Evolutionary conservation across 2,113 vertebrate genomes (phyloP).

Genomic region (Stomatorhinus ivindoensis): DNA sequence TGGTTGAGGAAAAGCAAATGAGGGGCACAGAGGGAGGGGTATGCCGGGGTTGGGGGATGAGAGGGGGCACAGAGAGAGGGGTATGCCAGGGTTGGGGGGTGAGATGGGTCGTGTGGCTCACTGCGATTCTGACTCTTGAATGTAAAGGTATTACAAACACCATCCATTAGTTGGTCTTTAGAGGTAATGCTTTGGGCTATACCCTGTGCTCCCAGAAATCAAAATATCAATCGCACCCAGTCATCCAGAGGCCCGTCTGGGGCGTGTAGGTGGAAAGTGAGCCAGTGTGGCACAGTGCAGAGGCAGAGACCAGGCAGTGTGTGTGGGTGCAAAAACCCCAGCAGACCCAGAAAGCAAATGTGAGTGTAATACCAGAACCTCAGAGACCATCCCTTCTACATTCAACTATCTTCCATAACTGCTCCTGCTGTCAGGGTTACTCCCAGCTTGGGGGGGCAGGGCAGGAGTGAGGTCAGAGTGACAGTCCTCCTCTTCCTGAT

Average conservation of each 20-base stretch:
- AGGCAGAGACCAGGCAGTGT: neutral
- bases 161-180: neutral
- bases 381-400: neutral
- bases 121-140: neutral
- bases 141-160: neutral
- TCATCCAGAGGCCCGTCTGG: neutral
- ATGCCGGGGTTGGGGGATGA: neutral
- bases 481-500: neutral
- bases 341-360: neutral
- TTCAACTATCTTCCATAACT: neutral
- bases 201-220: neutral
- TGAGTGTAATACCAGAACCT: neutral
- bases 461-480: neutral
- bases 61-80: neutral
- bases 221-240: neutral
- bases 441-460: neutral
- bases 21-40: slow-evolving; percentile 27
- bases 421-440: neutral
- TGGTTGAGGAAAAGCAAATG: slow-evolving; percentile 25
- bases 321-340: neutral
- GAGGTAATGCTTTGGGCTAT: neutral
- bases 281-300: neutral
- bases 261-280: neutral
- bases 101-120: neutral
- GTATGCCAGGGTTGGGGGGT: neutral